Evolutionary conservation across 2,888 invertebrate species (phyloP).

Genomic region (Orchesella flavescens): DNA sequence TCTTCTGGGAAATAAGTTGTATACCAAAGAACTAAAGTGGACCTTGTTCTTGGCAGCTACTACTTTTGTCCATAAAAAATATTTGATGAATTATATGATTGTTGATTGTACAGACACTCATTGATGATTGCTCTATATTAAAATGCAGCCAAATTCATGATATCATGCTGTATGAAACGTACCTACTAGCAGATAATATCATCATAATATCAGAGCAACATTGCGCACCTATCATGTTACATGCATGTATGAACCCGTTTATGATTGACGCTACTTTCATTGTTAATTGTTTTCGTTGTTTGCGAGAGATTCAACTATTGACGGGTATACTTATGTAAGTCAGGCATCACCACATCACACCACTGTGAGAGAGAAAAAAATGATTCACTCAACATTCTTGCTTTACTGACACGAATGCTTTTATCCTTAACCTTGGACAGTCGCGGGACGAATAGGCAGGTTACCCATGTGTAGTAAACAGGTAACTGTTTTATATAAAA

Average conservation of each 20-base stretch:
- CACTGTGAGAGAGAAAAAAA: neutral
- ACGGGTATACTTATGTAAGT: neutral
- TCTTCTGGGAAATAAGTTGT: neutral
- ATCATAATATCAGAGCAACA: too few relatives aligned
- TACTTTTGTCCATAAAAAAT: neutral
- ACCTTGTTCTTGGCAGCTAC: conserved; percentile 7
- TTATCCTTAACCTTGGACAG: conserved; percentile 49
- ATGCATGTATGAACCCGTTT: too few relatives aligned
- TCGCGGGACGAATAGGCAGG: neutral
- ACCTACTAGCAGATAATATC: too few relatives aligned
- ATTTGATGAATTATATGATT: too few relatives aligned
- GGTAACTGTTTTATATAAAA: conserved; percentile 9
- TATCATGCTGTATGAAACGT: too few relatives aligned
- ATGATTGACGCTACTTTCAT: neutral
- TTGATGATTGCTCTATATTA: too few relatives aligned
- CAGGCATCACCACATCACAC: neutral
- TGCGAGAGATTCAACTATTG: neutral
- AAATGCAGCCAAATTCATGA: too few relatives aligned
- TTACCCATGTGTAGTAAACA: conserved; percentile 11
- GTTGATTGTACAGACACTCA: too few relatives aligned
- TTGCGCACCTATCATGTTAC: too few relatives aligned
- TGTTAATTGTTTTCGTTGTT: neutral
- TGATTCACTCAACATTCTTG: neutral
- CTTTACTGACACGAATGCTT: conserved; percentile 29
- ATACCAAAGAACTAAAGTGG: conserved; percentile 21